phyloP scores from a whole-genome alignment of 2,888 invertebrate genomes.

The Digitonthophagus gazella region DNA sequence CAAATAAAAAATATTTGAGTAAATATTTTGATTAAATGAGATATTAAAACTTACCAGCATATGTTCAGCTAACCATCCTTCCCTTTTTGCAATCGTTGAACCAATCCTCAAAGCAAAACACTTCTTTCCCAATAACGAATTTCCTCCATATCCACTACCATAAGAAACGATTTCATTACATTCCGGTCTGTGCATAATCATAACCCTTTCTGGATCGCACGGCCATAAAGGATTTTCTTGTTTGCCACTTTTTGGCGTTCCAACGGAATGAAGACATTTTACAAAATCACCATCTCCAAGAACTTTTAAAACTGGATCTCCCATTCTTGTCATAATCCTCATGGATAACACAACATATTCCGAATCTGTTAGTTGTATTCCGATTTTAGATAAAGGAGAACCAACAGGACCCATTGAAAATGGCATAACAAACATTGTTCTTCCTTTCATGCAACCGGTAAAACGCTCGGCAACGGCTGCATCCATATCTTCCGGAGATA shows the following conservation, averaged over 20 bases:
- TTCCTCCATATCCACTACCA: slow-evolving; percentile 97
- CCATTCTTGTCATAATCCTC: slow-evolving; percentile 97
- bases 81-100: slow-evolving; percentile 87
- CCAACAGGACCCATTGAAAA: slow-evolving; percentile 99
- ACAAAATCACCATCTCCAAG: slow-evolving; percentile 52
- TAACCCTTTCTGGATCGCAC: slow-evolving; percentile 92
- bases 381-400: slow-evolving; percentile 93
- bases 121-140: slow-evolving; percentile 95
- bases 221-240: slow-evolving; percentile 82
- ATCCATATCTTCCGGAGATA: slow-evolving; percentile 79
- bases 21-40: neutral
- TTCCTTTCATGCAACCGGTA: slow-evolving; percentile 70
- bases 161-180: slow-evolving; percentile 84
- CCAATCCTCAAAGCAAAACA: slow-evolving; percentile 97
- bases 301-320: slow-evolving; percentile 59
- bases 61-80: slow-evolving; percentile 99
- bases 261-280: slow-evolving; percentile 93
- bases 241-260: slow-evolving; percentile 64
- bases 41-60: slow-evolving; percentile 79
- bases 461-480: slow-evolving; percentile 79
- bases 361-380: slow-evolving; percentile 94
- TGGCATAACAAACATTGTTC: slow-evolving; percentile 98
- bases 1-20: neutral
- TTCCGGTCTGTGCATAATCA: slow-evolving; percentile 85
- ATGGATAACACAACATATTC: slow-evolving; percentile 98